A percentile compares a stretch with the other conserved stretches of the same genome.
phyloP scores from a whole-genome alignment of 2,113 vertebrate genomes.

The Tupaia tana region DNA sequence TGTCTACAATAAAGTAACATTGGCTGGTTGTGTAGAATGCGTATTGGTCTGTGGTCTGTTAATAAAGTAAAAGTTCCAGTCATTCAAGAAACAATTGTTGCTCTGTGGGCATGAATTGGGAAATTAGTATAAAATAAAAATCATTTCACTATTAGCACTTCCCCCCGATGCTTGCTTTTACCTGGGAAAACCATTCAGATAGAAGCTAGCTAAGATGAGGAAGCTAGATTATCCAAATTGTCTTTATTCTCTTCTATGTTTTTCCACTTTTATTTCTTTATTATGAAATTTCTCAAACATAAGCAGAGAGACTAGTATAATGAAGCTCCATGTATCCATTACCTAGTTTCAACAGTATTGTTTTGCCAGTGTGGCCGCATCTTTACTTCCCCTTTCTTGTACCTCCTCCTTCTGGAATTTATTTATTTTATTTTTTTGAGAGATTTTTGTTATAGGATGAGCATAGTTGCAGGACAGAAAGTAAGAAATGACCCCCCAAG shows the following conservation, averaged over 20 bases:
- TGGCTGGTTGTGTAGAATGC: neutral
- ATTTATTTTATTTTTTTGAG: too few relatives aligned
- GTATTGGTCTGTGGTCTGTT: neutral
- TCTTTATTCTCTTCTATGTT: conserved; percentile 1
- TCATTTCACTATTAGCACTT: neutral
- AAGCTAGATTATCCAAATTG: neutral
- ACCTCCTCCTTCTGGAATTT: neutral
- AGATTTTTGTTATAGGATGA: too few relatives aligned
- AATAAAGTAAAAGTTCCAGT: neutral
- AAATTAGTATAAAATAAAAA: neutral
- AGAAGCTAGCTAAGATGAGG: neutral
- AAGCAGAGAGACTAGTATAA: neutral
- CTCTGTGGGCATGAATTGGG: neutral
- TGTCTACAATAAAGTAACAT: neutral
- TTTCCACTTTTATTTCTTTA: neutral
- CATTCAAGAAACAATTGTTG: neutral
- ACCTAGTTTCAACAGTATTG: neutral
- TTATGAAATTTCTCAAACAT: neutral
- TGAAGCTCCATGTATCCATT: neutral
- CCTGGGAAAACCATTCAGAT: neutral
- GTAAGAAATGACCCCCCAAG: too few relatives aligned
- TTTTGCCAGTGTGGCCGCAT: neutral
- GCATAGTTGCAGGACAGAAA: too few relatives aligned
- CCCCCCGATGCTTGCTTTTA: neutral
- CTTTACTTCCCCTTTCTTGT: neutral